Evolutionary conservation across 2,888 invertebrate species (phyloP).

Genomic region (Rhopalosiphum nymphaeae): DNA sequence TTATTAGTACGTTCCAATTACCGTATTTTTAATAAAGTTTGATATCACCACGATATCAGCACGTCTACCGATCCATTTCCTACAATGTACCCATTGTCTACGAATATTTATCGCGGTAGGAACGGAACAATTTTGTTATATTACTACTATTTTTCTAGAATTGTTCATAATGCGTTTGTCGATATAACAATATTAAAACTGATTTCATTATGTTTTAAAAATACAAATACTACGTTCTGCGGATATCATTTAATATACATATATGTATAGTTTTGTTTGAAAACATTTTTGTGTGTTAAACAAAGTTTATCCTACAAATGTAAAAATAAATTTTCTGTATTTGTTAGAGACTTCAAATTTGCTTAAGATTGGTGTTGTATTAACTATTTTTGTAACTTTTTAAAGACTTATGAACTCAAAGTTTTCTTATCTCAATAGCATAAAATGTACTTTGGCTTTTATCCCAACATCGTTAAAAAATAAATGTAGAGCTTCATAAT

Average conservation of each 20-base stretch:
- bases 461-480: constrained; percentile 38
- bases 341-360: constrained; percentile 10
- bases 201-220: neutral
- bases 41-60: neutral
- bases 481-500: constrained; percentile 24
- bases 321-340: constrained; percentile 7
- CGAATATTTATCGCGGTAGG: neutral
- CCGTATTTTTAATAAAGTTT: neutral
- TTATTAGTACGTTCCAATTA: neutral
- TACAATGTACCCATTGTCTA: neutral
- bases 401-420: neutral
- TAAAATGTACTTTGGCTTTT: constrained; percentile 40
- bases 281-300: neutral
- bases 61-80: neutral
- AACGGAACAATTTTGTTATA: neutral
- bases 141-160: neutral
- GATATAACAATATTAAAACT: neutral
- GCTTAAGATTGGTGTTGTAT: neutral
- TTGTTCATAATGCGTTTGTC: neutral
- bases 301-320: neutral
- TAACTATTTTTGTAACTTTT: constrained; percentile 28
- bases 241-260: neutral
- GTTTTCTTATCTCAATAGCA: constrained; percentile 31
- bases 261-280: neutral
- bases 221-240: neutral